These are phyloP conservation scores for Cerastis leucographa DNA, from an alignment of 2,888 invertebrate species.

Conservation along the genomic window DNA sequence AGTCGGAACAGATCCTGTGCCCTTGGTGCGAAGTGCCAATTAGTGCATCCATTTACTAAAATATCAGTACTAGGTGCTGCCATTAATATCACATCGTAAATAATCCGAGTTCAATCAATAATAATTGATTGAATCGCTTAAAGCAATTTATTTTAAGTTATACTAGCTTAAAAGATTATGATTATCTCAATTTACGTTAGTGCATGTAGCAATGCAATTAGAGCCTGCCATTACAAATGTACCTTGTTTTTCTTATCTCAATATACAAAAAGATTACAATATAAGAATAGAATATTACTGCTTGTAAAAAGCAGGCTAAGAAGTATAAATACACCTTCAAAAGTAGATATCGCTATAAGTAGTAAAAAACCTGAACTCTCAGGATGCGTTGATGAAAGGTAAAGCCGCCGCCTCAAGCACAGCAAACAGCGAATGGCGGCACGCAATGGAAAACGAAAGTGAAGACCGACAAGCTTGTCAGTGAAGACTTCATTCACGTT, in stretches of 20 bases:
- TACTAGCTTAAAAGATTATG: not conserved
- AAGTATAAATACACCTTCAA: not conserved
- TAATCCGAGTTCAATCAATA: conserved; percentile 4
- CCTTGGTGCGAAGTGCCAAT: conserved; percentile 34
- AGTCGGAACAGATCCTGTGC: conserved; percentile 16
- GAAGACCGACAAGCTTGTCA: not conserved
- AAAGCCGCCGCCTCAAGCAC: not conserved
- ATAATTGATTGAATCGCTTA: not conserved
- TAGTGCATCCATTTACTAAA: conserved; percentile 27
- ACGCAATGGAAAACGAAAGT: conserved; percentile 1
- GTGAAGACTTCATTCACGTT: conserved; percentile 37
- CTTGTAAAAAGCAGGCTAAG: not conserved
- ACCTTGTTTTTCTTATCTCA: not conserved
- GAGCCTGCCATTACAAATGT: not conserved
- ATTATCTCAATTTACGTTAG: not conserved
- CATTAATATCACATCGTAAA: conserved; percentile 15
- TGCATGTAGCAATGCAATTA: not conserved
- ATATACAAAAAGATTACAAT: not conserved
- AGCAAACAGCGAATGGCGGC: too few species aligned
- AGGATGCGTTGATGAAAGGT: not conserved
- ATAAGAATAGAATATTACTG: not conserved
- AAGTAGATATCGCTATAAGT: not conserved
- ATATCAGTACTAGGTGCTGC: not conserved
- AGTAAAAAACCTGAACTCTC: not conserved
- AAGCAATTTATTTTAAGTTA: not conserved